Base-by-base conservation (phyloP, 1,140 invertebrate genomes). In the Agrilus planipennis region DNA sequence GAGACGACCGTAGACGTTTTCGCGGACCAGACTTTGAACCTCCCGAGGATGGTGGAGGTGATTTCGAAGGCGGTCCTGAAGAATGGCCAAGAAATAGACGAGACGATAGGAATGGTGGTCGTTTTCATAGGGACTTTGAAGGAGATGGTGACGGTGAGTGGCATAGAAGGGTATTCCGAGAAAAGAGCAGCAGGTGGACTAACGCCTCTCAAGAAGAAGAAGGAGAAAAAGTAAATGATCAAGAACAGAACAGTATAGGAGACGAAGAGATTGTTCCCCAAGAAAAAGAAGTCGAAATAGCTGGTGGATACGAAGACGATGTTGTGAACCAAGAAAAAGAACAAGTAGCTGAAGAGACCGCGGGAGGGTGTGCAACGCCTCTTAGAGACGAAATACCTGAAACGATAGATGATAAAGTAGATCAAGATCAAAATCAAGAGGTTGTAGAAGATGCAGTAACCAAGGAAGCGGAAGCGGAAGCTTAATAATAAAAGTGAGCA, bases 1-100 rank as follows among this genome's bases (percentile, higher is more conserved):
- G 35, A n/a, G 53, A 53, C 17, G 51, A 53, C 15, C 39, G 45
- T 16, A 41, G 48, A 35, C 43, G 45, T 14, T 43, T 44, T 18
- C 20, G 11, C 5, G 32, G 41, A 23, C 42, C 18, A 4, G 45
- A 47, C 18, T 42, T 39, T 25, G 30, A 43, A 29, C 42, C 41
- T 14, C 23, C 41, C 20, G 21, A 27, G 7, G 9, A 29, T 11
- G 30, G 28, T 10, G 43, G 39, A 14, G 39, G 30, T 16, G 27
- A 32, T 19, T 25, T 18, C 17, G 20, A 16, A 7, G 34, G 23
- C 7, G n/a, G 23, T 7, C 18, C 6, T 23, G n/a, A 4, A 15
- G 10, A 11, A n/a, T n/a, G n/a, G n/a, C n/a, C n/a, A n/a, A n/a
- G n/a, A n/a, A n/a, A n/a, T n/a, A n/a, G n/a, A n/a, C n/a, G n/a